Conservation (phyloP, 2,888 invertebrate species). For the Elmis aenea region DNA sequence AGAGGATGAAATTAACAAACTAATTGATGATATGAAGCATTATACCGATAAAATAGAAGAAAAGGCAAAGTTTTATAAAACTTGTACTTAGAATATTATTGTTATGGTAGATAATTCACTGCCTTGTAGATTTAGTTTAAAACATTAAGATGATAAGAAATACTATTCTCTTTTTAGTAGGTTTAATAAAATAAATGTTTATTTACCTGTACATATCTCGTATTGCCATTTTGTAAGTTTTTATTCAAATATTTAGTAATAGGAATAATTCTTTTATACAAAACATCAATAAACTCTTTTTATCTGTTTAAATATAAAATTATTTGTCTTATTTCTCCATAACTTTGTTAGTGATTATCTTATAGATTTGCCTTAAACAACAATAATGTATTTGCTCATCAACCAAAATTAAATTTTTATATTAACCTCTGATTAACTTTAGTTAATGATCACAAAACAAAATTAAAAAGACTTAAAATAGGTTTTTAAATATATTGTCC, state of each 20-base stretch:
- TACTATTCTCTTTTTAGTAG: conserved; percentile 6
- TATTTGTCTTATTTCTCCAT: too few relatives aligned
- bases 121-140: conserved; percentile 6
- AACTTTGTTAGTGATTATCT: too few relatives aligned
- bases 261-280: conserved; percentile 5
- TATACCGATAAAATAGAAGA: conserved; percentile 58
- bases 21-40: conserved; percentile 58
- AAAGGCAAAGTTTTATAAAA: conserved; percentile 59
- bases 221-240: conserved; percentile 5
- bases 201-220: conserved; percentile 7
- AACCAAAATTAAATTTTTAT: too few relatives aligned
- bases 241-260: conserved; percentile 3
- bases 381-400: too few relatives aligned
- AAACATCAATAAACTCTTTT: too few relatives aligned
- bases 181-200: conserved; percentile 2
- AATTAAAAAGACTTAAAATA: too few relatives aligned
- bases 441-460: too few relatives aligned
- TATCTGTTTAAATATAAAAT: too few relatives aligned
- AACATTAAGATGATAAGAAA: conserved; percentile 5
- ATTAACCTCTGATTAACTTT: too few relatives aligned
- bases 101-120: conserved; percentile 1
- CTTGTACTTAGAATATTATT: conserved; percentile 45
- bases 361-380: too few relatives aligned
- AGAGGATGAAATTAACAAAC: conserved; percentile 54
- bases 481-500: too few relatives aligned